Percentiles rank a stretch among this genome's conserved stretches.
These are phyloP conservation scores for Pyrrhia umbra DNA, from an alignment of 2,888 invertebrate species.

Conservation along the genomic window DNA sequence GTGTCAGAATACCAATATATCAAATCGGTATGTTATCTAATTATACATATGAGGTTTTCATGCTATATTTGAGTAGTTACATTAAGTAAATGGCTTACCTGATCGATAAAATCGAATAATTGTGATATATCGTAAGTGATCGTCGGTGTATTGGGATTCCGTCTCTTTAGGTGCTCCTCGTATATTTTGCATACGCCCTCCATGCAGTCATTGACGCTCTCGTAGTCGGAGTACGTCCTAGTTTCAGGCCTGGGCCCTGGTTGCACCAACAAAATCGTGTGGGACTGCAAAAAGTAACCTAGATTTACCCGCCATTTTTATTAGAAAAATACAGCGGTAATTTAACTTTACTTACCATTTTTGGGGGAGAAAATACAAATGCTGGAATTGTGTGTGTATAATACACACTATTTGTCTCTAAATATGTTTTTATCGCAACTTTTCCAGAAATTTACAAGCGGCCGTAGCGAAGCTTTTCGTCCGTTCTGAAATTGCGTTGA, in stretches of 20 bases:
- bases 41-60: background rate
- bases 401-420: slow-evolving; percentile 6
- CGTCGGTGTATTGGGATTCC: slow-evolving; percentile 98
- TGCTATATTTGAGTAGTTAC: background rate
- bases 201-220: slow-evolving; percentile 99
- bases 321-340: slow-evolving; percentile 19
- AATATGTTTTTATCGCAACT: slow-evolving; percentile 5
- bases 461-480: slow-evolving; percentile 45
- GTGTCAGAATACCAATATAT: background rate
- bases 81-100: slow-evolving; percentile 82
- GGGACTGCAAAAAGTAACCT: slow-evolving; percentile 92
- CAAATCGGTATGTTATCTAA: background rate
- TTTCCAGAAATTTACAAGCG: slow-evolving; percentile 37
- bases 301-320: slow-evolving; percentile 63
- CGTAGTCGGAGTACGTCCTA: slow-evolving; percentile 99
- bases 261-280: slow-evolving; percentile 98
- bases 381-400: slow-evolving; percentile 11
- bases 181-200: slow-evolving; percentile 99
- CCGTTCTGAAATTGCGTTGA: slow-evolving; percentile 45
- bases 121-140: slow-evolving; percentile 99
- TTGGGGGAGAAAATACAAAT: slow-evolving; percentile 32
- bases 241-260: slow-evolving; percentile 98
- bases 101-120: slow-evolving; percentile 99
- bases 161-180: slow-evolving; percentile 98
- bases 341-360: slow-evolving; percentile 57